phyloP scores from a whole-genome alignment of 2,888 invertebrate genomes.

The Stenurella melanura region DNA sequence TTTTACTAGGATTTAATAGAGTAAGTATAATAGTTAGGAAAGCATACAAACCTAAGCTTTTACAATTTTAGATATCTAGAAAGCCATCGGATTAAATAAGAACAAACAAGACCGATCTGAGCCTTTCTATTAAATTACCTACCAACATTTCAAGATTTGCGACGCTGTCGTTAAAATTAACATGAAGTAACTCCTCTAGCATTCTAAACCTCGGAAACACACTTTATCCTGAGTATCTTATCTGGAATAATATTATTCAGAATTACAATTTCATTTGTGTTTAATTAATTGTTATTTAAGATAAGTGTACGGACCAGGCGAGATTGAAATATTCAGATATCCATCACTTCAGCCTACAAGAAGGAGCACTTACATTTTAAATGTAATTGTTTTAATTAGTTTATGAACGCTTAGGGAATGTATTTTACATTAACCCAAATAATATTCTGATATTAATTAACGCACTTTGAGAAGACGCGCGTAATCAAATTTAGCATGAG shows the following conservation, averaged over 20 bases:
- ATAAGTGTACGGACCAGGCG: constrained; percentile 1
- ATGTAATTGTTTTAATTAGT: constrained; percentile 5
- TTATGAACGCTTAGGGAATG: neutral
- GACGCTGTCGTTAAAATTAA: constrained; percentile 32
- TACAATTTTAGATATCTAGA: neutral
- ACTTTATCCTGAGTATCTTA: constrained; percentile 32
- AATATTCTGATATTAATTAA: constrained; percentile 2
- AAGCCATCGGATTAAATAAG: constrained; percentile 12
- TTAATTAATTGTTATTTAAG: constrained; percentile 19
- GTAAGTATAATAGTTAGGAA: no score
- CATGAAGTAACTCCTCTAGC: constrained; percentile 19
- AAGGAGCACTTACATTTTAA: constrained; percentile 1
- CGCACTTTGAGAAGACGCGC: neutral
- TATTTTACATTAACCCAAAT: constrained; percentile 9
- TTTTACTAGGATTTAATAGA: no score
- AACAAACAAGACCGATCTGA: constrained; percentile 11
- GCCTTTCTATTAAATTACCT: constrained; percentile 27
- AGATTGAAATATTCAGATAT: constrained; percentile 23
- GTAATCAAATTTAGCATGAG: constrained; percentile 3
- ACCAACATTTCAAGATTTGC: constrained; percentile 30
- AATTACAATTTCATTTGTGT: constrained; percentile 20
- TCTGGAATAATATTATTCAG: constrained; percentile 24
- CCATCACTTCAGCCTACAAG: constrained; percentile 12
- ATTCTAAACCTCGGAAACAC: constrained; percentile 34
- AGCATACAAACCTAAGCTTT: constrained; percentile 1